Evolutionary conservation across 1,140 invertebrate species (phyloP), one percentile per base, ranked within the genome.

Genomic region (Lepidotrigona ventralis): DNA sequence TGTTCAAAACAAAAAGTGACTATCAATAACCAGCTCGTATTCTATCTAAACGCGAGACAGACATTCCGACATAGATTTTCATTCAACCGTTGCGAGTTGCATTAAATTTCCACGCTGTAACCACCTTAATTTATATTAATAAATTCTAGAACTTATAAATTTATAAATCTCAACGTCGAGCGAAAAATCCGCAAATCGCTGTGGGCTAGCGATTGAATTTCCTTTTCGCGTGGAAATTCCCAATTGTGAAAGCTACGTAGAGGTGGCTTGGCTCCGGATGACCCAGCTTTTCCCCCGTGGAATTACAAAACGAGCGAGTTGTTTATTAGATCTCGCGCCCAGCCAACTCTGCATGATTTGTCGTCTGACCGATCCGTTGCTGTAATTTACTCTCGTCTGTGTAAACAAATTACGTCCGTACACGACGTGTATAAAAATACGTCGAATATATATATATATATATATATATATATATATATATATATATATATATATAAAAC

Each of bases 241-340:
- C 71, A 54, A 26, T 21, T 5, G 68, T 8, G 19, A 12, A 69
- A 11, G 9, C 4, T 70, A 39, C 19, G 8, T 8, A 46, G 39
- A 46, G 39, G 39, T 46, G 39, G 39, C 39, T 8, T 8, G 6
- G 39, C 39, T 8, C 39, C 39, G 6, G 39, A 46, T 46, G 39
- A 46, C 39, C 29, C 33, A 75, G 64, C 11, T 86, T 83, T 66
- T 56, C 72, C 60, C 15, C 4, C 72, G 64, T 29, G 68, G 68
- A 56, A 46, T 66, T 21, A 70, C 60, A 74, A 89, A 89, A 84
- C 68, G 83, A 85, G 76, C 68, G 85, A 85, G 83, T 89, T 86
- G 87, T 86, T 89, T 87, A 84, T 82, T 84, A 85, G 69, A 8
- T 63, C n/a, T 26, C 60, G n/a, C 6, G 60, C 60, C 4, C 15